phyloP scores from a whole-genome alignment of 2,797 vertebrate genomes.

The Peromyscus eremicus region DNA sequence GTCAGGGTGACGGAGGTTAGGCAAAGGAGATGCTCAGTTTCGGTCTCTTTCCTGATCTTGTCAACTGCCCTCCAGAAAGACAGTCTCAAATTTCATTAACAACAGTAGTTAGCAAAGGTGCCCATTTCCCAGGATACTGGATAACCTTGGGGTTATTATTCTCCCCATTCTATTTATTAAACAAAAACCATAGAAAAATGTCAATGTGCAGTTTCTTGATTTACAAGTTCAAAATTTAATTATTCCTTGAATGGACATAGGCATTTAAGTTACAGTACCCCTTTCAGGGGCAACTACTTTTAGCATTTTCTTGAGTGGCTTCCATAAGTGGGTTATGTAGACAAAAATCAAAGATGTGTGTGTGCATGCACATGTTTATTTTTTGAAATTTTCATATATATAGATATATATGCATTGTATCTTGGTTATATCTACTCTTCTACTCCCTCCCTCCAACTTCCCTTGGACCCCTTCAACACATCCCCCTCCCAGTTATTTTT shows the following conservation, averaged over 20 bases:
- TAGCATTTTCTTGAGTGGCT: not conserved
- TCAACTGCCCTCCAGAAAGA: not conserved
- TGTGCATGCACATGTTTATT: not conserved
- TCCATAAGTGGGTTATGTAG: not conserved
- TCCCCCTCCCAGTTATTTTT: not conserved
- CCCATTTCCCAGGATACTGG: not conserved
- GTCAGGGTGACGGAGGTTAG: not conserved
- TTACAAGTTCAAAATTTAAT: constrained; percentile 20
- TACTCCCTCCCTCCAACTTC: not conserved
- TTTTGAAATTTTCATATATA: not conserved
- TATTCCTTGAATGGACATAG: not conserved
- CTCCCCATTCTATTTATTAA: not conserved
- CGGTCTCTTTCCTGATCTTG: not conserved
- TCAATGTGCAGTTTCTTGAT: constrained; percentile 11
- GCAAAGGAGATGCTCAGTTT: not conserved
- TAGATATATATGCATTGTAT: not conserved
- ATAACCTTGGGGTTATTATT: not conserved
- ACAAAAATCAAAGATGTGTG: not conserved
- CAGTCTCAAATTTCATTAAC: not conserved
- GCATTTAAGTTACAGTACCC: not conserved
- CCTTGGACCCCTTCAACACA: not conserved
- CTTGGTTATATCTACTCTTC: not conserved
- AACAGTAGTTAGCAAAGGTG: not conserved
- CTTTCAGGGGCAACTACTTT: not conserved
- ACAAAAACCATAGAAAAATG: not conserved